Evolutionary conservation across 2,888 invertebrate genomes (phyloP), one percentile per base, ranked within the genome.

Genomic region (Epinotia nisella): DNA sequence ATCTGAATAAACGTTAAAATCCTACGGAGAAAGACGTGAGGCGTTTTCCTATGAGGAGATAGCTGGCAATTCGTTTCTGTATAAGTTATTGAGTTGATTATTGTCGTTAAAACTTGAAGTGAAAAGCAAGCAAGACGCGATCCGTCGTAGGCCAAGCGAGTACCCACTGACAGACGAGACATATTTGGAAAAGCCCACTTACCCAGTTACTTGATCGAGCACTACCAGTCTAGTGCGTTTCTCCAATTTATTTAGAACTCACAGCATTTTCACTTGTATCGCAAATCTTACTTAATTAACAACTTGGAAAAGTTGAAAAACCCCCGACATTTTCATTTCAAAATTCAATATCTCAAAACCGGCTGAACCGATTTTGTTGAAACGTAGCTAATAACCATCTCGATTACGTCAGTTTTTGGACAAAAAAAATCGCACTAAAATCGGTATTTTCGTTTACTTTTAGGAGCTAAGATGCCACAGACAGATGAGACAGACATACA

Each of bases 171-270:
- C 51, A 58, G 56, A 58, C 17, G 35, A 45, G 60, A 49, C 67
- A 49, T 69, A 69, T 73, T 73, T 68, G 69, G 73, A 39, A 58
- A 64, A 56, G 58, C 58, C 68, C 29, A 68, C 62, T 72, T 41
- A 69, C 73, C 68, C 41, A 73, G 51, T 69, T 73, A 45, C 64
- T 69, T 51, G 53, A 59, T 59, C 58, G 41, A 69, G 64, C 10
- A 41, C 29, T 29, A 51, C 51, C 39, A 19, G 58, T 41, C 51
- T 68, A 49, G 51, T 29, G 64, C 64, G 73, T 69, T 68, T 73
- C 73, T 58, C 72, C 39, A 58, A 17, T 49, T 53, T 65, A 53
- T 19, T 17, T 64, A 53, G 35, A 35, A 35, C n/a, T 39, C 2
- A 24, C 41, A 21, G 7, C 55, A 17, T 41, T 66, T 41, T 21